A percentile compares a stretch with the other conserved stretches of the same genome.
phyloP scores from a whole-genome alignment of 1,140 invertebrate genomes.

The Pseudobourletiella spinata region DNA sequence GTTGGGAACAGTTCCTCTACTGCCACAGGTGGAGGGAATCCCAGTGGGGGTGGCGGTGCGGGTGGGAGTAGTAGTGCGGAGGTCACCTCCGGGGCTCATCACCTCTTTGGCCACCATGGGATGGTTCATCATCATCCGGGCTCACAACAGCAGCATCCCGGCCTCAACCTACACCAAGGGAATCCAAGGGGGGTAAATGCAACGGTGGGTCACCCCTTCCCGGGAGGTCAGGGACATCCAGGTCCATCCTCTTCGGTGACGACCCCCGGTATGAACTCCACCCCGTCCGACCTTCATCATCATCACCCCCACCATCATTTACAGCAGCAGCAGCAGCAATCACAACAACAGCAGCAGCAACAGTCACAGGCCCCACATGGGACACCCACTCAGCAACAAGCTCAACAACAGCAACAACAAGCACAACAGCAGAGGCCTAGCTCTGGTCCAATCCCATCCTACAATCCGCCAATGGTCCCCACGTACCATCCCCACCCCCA shows the following conservation, averaged over 20 bases:
- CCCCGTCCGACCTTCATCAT: background rate
- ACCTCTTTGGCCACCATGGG: conserved; percentile 3
- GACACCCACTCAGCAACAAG: conserved; percentile 3
- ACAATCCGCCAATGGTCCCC: conserved; percentile 19
- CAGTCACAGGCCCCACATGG: background rate
- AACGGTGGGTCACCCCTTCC: too few species aligned
- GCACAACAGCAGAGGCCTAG: conserved; percentile 12
- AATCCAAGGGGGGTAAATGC: too few species aligned
- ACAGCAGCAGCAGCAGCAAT: background rate
- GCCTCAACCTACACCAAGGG: background rate
- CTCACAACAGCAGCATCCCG: conserved; percentile 4
- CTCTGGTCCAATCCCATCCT: conserved; percentile 30
- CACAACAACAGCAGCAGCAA: conserved; percentile 3
- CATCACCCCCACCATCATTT: conserved; percentile 9
- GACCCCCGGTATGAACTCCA: too few species aligned
- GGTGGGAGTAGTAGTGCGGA: too few species aligned
- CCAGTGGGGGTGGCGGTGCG: too few species aligned
- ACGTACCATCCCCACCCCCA: conserved; percentile 22
- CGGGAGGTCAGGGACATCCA: conserved; percentile 1
- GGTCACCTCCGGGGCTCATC: too few species aligned
- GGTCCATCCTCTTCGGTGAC: too few species aligned
- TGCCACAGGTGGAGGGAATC: too few species aligned
- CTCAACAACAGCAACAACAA: background rate
- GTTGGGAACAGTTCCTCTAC: too few species aligned
- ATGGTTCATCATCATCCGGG: conserved; percentile 1